phyloP scores from a whole-genome alignment of 2,888 invertebrate genomes.

The Nomada fabriciana region DNA sequence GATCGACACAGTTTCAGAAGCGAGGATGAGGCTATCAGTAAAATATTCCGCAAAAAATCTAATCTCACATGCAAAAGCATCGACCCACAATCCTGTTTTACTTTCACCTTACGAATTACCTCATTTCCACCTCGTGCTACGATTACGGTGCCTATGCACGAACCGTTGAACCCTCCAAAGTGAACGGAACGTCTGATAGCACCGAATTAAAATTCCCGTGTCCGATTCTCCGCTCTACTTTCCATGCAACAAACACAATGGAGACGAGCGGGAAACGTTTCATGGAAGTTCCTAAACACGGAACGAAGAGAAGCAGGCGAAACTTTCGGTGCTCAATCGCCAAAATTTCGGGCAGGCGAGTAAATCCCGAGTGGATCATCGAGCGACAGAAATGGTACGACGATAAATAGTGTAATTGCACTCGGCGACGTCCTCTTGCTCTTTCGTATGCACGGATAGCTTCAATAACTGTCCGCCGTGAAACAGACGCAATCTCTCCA shows the following conservation, averaged over 20 bases:
- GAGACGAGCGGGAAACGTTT: neutral
- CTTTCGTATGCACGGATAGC: constrained; percentile 61
- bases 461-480: constrained; percentile 71
- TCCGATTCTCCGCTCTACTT: neutral
- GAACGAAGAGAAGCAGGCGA: neutral
- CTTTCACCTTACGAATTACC: no score
- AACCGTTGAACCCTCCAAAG: no score
- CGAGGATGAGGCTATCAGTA: no score
- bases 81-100: no score
- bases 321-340: neutral
- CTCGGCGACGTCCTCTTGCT: constrained; percentile 42
- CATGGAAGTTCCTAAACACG: neutral
- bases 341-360: neutral
- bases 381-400: constrained; percentile 43
- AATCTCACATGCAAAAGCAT: no score
- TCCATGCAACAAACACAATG: neutral
- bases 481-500: constrained; percentile 56
- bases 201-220: neutral
- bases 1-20: no score
- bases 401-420: constrained; percentile 70
- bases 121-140: no score
- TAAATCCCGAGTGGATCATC: constrained; percentile 11
- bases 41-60: no score
- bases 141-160: no score
- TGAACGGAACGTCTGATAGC: no score